Conservation (phyloP, 2,888 invertebrate genomes). For the Lacanobia wlatinum region DNA sequence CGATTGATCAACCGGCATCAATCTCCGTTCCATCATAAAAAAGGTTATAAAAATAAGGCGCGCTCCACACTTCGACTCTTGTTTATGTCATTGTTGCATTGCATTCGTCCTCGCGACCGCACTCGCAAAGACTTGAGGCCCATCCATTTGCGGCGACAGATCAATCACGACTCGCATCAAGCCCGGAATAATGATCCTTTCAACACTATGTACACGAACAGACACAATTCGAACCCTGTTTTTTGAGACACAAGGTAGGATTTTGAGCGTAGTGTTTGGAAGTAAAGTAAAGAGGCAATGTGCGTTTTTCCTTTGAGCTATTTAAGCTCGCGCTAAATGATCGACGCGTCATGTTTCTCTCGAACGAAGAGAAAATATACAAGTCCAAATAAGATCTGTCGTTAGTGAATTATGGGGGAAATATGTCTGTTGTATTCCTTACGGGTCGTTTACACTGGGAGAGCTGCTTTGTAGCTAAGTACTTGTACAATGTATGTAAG, state of each 20-base stretch:
- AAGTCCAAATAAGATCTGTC: constrained; percentile 58
- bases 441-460: constrained; percentile 27
- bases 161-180: constrained; percentile 71
- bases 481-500: background rate
- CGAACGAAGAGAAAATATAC: constrained; percentile 58
- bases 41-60: constrained; percentile 50
- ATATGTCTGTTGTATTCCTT: constrained; percentile 55
- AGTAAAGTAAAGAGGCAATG: constrained; percentile 60
- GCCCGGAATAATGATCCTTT: constrained; percentile 70
- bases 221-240: constrained; percentile 37
- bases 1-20: constrained; percentile 27
- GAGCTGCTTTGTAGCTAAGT: background rate
- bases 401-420: constrained; percentile 60
- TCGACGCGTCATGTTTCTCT: constrained; percentile 63
- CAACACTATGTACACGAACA: constrained; percentile 60
- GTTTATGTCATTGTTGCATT: constrained; percentile 54
- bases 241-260: background rate
- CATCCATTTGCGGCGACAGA: constrained; percentile 71
- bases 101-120: constrained; percentile 55
- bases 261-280: constrained; percentile 11
- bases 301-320: constrained; percentile 70
- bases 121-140: constrained; percentile 52
- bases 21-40: constrained; percentile 30
- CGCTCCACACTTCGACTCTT: constrained; percentile 49
- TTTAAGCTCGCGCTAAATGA: constrained; percentile 70